Evolutionary conservation across 2,113 vertebrate genomes (phyloP).

Genomic region (Zootoca vivipara): DNA sequence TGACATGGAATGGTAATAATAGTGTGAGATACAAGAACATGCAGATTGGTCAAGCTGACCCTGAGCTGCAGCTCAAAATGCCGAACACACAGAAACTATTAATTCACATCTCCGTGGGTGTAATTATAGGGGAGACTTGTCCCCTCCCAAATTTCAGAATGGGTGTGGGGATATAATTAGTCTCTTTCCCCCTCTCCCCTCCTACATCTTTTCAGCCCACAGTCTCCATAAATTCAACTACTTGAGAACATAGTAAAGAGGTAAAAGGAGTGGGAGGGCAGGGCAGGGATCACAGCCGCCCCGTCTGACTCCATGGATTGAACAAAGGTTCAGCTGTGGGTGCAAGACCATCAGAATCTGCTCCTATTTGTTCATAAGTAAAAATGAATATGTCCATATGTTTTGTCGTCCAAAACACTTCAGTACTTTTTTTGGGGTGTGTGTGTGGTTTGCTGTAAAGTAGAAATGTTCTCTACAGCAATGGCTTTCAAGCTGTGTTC

Average conservation of each 20-base stretch:
- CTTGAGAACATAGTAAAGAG: conserved; percentile 6
- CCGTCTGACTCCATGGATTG: not conserved
- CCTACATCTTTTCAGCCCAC: not conserved
- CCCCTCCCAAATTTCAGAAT: conserved; percentile 23
- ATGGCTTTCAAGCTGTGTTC: not conserved
- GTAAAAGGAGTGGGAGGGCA: not conserved
- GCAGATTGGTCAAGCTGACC: not conserved
- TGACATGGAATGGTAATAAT: not conserved
- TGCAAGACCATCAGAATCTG: not conserved
- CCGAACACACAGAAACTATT: conserved; percentile 10
- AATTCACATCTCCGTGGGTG: not conserved
- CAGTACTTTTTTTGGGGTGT: not conserved
- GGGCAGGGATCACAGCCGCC: no score
- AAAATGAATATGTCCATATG: not conserved
- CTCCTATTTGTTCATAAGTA: no score
- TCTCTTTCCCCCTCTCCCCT: not conserved
- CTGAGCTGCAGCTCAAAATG: not conserved
- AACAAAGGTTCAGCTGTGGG: not conserved
- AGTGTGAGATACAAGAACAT: not conserved
- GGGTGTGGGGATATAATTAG: conserved; percentile 28
- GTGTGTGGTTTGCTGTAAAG: no score
- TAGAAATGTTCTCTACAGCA: no score
- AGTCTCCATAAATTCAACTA: not conserved
- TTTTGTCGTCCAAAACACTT: not conserved
- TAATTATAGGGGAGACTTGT: conserved; percentile 13